Evolutionary conservation across 2,113 vertebrate species (phyloP), one percentile per base, ranked within the genome.

Genomic region (Lethenteron reissneri): DNA sequence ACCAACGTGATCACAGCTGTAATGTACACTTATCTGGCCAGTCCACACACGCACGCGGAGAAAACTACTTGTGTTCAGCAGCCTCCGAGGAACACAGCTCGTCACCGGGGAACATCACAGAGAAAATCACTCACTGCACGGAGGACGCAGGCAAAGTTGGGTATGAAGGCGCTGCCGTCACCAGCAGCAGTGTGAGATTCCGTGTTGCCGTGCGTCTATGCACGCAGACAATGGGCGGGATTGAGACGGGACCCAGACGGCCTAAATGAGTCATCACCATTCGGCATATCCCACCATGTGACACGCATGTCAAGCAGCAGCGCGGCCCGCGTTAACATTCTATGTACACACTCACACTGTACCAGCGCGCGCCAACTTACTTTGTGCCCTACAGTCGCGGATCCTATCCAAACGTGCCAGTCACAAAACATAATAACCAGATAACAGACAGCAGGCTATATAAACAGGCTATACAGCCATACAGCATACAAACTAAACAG

Each of bases 261-360:
- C 64, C 25, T 68, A 68, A 68, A 68, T 25, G 64, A 68, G 64
- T 68, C 64, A 68, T 25, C 64, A 68, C 25, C 64, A 25, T 68
- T n/a, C 64, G n/a, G 25, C 25, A 68, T 25, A 41, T 11, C 64
- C n/a, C 25, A 25, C 64, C 64, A 68, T 68, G 64, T 68, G 64
- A 68, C 64, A 68, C 25, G 64, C 64, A 68, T 68, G 64, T 68
- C 64, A 68, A 68, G 64, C 64, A 68, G 64, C 64, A 41, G 41
- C 25, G n/a, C n/a, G 64, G 64, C 64, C 9, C 25, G 64, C 25
- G 64, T 68, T 68, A 68, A 11, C 64, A 68, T 68, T 68, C 64
- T 17, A 68, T 25, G 25, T 68, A 68, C 64, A 25, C 64, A n/a
- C 64, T 68, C 41, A 41, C 41, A 41, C 41, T 41, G 41, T 41